Conservation (phyloP, 2,113 vertebrate genomes). For the Aplodontia rufa region DNA sequence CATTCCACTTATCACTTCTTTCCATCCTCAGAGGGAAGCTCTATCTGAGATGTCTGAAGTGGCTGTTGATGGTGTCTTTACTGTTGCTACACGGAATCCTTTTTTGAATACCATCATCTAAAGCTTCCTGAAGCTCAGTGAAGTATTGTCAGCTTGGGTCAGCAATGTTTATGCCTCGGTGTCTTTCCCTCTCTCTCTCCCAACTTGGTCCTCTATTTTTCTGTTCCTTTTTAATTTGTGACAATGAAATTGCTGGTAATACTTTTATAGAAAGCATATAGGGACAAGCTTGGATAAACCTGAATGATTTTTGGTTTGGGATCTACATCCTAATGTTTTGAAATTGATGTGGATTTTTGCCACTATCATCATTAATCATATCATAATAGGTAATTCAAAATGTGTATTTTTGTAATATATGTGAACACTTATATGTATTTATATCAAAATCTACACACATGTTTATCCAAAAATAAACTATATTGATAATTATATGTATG, state of each 20-base stretch:
- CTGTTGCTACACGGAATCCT: slow-evolving; percentile 73
- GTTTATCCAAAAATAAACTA: not conserved
- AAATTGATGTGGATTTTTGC: not conserved
- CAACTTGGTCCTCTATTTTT: not conserved
- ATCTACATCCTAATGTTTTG: not conserved
- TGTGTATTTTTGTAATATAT: not conserved
- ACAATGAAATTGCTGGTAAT: not conserved
- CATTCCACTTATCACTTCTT: slow-evolving; percentile 70
- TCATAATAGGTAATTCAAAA: not conserved
- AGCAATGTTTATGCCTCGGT: not conserved
- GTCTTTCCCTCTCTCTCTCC: not conserved
- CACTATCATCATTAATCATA: not conserved
- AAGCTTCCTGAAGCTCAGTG: slow-evolving; percentile 72
- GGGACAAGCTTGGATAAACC: not conserved
- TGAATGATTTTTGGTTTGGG: not conserved
- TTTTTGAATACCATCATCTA: slow-evolving; percentile 76
- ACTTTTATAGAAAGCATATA: not conserved
- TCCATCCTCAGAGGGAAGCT: slow-evolving; percentile 75
- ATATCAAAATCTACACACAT: not conserved
- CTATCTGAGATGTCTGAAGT: slow-evolving; percentile 72
- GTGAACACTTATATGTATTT: not conserved
- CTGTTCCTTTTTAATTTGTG: not conserved
- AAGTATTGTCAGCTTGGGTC: slow-evolving; percentile 55
- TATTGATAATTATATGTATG: no score
- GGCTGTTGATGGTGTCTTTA: slow-evolving; percentile 76